Evolutionary conservation across 1,140 invertebrate species (phyloP).

Genomic region (Orius insidiosus): DNA sequence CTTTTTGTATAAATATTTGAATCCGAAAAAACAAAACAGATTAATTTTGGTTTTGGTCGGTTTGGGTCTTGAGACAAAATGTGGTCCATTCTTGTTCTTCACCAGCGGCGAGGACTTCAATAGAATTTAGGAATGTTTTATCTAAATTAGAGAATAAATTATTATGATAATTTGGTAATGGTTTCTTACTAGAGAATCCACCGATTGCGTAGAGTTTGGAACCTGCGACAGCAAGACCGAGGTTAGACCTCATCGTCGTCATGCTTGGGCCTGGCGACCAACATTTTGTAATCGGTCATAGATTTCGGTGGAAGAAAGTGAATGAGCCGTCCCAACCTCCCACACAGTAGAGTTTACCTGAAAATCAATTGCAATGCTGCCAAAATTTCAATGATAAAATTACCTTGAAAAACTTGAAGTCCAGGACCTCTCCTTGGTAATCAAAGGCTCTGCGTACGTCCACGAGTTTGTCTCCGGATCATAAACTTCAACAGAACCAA

Average conservation of each 20-base stretch:
- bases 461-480: constrained; percentile 38
- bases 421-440: constrained; percentile 51
- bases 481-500: constrained; percentile 53
- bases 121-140: constrained; percentile 63
- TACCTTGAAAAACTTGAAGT: constrained; percentile 41
- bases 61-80: constrained; percentile 27
- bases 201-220: constrained; percentile 59
- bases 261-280: constrained; percentile 51
- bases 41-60: too few species aligned
- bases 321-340: constrained; percentile 60
- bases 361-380: not conserved
- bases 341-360: constrained; percentile 41
- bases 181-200: constrained; percentile 49
- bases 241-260: constrained; percentile 47
- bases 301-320: constrained; percentile 46
- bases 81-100: constrained; percentile 55
- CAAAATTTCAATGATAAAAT: constrained; percentile 4
- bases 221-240: constrained; percentile 49
- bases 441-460: constrained; percentile 33
- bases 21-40: too few species aligned
- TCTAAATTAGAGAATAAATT: constrained; percentile 24
- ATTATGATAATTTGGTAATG: too few species aligned
- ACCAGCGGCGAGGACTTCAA: constrained; percentile 50
- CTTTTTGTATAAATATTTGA: too few species aligned
- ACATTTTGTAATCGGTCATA: constrained; percentile 39